Evolutionary conservation across 1,140 invertebrate species (phyloP).

Genomic region (Micrasema longulum): DNA sequence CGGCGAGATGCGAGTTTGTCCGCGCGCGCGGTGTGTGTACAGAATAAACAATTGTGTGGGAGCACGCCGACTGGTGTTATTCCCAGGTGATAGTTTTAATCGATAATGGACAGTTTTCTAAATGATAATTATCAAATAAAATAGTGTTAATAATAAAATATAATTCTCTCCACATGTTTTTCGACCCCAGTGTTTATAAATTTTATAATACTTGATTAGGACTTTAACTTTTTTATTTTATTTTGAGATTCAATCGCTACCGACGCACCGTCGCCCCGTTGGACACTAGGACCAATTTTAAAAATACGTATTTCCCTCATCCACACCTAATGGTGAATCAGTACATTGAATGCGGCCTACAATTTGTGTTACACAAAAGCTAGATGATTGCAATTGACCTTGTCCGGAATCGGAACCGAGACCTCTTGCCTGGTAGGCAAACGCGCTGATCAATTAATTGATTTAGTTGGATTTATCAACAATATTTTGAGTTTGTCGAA

Average conservation of each 20-base stretch:
- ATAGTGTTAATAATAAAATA: constrained; percentile 19
- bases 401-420: too few relatives aligned
- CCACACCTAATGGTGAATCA: too few relatives aligned
- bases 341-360: too few relatives aligned
- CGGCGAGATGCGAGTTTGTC: background rate
- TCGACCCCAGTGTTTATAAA: constrained; percentile 15
- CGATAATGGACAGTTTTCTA: background rate
- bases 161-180: constrained; percentile 6
- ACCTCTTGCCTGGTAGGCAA: too few relatives aligned
- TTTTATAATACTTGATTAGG: constrained; percentile 9
- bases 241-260: background rate
- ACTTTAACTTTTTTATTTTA: background rate
- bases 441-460: too few relatives aligned
- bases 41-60: constrained; percentile 7
- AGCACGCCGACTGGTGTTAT: constrained; percentile 10
- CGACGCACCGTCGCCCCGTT: background rate
- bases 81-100: constrained; percentile 31
- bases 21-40: background rate
- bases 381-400: too few relatives aligned
- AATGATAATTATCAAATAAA: constrained; percentile 24
- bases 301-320: too few relatives aligned
- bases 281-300: too few relatives aligned
- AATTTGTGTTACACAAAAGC: too few relatives aligned
- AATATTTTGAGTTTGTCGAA: too few relatives aligned
- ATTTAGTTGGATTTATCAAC: too few relatives aligned